Evolutionary conservation across 2,888 invertebrate genomes (phyloP), one percentile per base, ranked within the genome.

Genomic region (Crepidodera aurea): DNA sequence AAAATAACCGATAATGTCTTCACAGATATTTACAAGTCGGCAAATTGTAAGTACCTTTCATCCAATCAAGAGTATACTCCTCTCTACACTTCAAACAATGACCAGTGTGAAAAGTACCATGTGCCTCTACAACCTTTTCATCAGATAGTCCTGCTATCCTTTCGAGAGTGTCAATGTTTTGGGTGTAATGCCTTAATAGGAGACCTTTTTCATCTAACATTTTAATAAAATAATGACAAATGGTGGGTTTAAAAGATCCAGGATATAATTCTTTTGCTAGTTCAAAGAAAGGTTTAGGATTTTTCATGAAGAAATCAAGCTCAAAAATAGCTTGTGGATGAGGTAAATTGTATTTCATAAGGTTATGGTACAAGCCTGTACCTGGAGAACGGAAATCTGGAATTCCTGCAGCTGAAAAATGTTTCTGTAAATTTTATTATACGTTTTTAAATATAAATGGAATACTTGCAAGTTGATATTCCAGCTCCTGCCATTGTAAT

Each of bases 401-500:
- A 71, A 98, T 97, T 29, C 98, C 98, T 57, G 95, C 95, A 74
- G 94, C 94, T 94, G 78, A 65, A 50, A 55, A 15, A 34, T 27
- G 12, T n/a, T 4, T 40, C 12, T 13, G 8, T n/a, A n/a, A n/a
- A n/a, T n/a, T 19, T 42, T 42, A n/a, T 46, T 25, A 46, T 7
- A n/a, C 8, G 10, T 6, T 46, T 25, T 16, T 40, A 40, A 10
- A 7, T 19, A 44, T 1, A 13, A 51, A n/a, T n/a, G n/a, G n/a
- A n/a, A 37, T 53, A 84, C 89, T 88, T 85, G 95, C 95, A 92
- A 46, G 98, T 98, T 1, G 96, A 97, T 75, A 98, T 96, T 51
- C 98, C 98, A 70, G 98, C 98, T 64, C 98, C 98, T 63, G 95
- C 91, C 88, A 98, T 89, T 0, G 95, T 95, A 60, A 98, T 90